Percentiles rank a stretch among this genome's conserved stretches.
Evolutionary conservation across 2,888 invertebrate genomes (phyloP).

Genomic region (Epirrita christyi): DNA sequence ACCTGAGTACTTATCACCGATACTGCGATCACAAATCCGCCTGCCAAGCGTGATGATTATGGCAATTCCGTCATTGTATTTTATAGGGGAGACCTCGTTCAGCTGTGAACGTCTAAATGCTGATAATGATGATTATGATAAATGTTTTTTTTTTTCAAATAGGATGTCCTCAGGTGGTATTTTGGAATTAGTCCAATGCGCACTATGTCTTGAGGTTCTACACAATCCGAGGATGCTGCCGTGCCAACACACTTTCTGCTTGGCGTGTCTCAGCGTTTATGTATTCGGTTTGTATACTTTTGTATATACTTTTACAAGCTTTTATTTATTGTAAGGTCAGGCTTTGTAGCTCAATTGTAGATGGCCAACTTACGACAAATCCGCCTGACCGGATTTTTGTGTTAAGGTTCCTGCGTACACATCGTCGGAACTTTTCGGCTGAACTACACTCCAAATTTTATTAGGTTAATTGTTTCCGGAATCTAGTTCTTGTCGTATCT

Average conservation of each 20-base stretch:
- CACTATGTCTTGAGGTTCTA: conserved; percentile 84
- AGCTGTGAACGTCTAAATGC: too few relatives aligned
- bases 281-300: conserved; percentile 60
- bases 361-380: conserved; percentile 1
- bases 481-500: too few relatives aligned
- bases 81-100: too few relatives aligned
- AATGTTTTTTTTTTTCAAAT: conserved; percentile 3
- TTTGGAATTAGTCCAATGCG: conserved; percentile 86
- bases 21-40: too few relatives aligned
- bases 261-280: conserved; percentile 83
- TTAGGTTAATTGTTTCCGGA: too few relatives aligned
- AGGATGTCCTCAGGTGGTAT: conserved; percentile 75
- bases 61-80: too few relatives aligned
- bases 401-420: too few relatives aligned
- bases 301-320: conserved; percentile 25
- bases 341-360: background rate
- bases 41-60: too few relatives aligned
- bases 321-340: conserved; percentile 2
- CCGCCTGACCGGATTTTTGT: conserved; percentile 7
- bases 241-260: conserved; percentile 88
- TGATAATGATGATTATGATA: too few relatives aligned
- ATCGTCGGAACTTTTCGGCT: too few relatives aligned
- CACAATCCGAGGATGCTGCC: conserved; percentile 86
- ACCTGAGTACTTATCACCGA: too few relatives aligned
- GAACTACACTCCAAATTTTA: too few relatives aligned